Evolutionary conservation across 2,113 vertebrate species (phyloP), one percentile per base, ranked within the genome.

Genomic region (Odocoileus hemionus): DNA sequence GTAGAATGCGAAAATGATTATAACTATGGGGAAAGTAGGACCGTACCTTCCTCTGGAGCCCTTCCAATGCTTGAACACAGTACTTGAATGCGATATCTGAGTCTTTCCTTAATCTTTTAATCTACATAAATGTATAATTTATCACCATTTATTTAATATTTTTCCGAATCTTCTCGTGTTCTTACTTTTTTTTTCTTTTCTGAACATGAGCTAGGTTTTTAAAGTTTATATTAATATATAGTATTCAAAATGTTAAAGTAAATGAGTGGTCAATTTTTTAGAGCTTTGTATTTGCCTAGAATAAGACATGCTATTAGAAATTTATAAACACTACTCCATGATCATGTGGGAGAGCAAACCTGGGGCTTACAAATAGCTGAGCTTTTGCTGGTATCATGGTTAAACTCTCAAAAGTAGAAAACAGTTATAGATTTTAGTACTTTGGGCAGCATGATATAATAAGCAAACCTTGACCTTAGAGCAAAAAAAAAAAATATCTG

Each of bases 401-500:
- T 61, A 95, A 78, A 52, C 7, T 4, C 25, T 76, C 55, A 43
- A 50, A 19, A 28, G 33, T 19, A 78, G 7, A 92, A 9, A 84
- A 54, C 17, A 67, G 15, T 25, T 82, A 1, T 47, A 52, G 15
- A 94, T 54, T 79, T 95, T 91, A 67, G 17, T 88, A 67, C 54
- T 55, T 95, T 85, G 25, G 15, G 3, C 2, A 90, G 8, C 5
- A 3, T 13, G 7, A 30, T 36, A 2, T 39, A 39, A 70, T 52
- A 47, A 94, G 50, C 90, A 57, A 87, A 80, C 39, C 23, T 84
- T 92, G 23, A 80, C 50, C 67, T 89, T 82, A 60, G 23, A 67
- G 39, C 52, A 14, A 76, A 43, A 74, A 23, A 50, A 36, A 80
- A 54, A 54, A 96, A 55, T 5, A 25, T 26, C 14, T 21, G 15